Evolutionary conservation across 2,113 vertebrate genomes (phyloP), one percentile per base, ranked within the genome.

Genomic region (Melospiza georgiana): DNA sequence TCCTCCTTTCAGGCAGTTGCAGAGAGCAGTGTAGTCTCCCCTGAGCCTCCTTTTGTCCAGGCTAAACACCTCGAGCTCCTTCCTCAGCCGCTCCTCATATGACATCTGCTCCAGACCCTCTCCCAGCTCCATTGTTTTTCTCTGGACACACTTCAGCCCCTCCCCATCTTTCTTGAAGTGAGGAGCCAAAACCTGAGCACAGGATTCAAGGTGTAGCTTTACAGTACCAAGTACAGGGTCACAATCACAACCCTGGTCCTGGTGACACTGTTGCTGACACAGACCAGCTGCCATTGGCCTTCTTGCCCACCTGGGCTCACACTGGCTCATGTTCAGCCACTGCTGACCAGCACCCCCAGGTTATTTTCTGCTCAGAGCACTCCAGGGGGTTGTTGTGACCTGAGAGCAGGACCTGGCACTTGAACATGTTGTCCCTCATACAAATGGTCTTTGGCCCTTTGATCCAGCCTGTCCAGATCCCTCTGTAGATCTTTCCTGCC

Each of bases 301-400:
- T 46, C 39, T 52, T 69, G 52, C 4, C 10, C 22, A 52, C 18
- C 13, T 54, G 28, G 5, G 30, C 62, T 39, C 39, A 39, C 6
- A 0, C 9, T 76, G 39, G 16, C 17, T 76, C 48, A 27, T 3
- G 3, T 48, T 48, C 39, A 68, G n/a, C 30, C 1, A 1, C 39
- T 68, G 30, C 7, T 17, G 25, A 48, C 9, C 39, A 41, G 4
- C 55, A 55, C 0, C 11, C 4, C 9, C 46, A 54, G 20, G 24
- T 8, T 5, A 22, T 83, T 89, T 75, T 14, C 75, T 17, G 9
- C 17, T 44, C 39, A 39, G 13, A 54, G 6, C 10, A 10, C 4
- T 61, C 5, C 12, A 30, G 7, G 25, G 30, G 2, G 3, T 24
- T 59, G 10, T 33, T 68, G 27, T n/a, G 41, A 37, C 27, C 48